phyloP scores from a whole-genome alignment of 2,113 vertebrate species.

The Stictonetta naevosa region DNA sequence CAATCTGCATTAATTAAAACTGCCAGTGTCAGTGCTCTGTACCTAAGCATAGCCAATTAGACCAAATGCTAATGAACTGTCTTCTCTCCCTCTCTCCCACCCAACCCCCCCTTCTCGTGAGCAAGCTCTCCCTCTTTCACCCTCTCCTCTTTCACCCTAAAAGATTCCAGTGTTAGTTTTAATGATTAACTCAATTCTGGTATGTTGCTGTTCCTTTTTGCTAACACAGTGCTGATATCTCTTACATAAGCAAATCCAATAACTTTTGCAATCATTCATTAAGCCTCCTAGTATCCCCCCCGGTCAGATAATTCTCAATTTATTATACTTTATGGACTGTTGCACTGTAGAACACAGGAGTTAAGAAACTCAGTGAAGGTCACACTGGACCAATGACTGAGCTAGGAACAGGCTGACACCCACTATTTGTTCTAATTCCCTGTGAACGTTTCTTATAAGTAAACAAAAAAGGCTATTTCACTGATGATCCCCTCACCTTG shows the following conservation, averaged over 20 bases:
- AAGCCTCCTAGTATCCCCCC: neutral
- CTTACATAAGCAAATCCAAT: constrained; percentile 7
- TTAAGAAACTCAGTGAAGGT: constrained; percentile 55
- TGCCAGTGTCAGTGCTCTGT: neutral
- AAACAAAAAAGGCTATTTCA: neutral
- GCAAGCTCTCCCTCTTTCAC: neutral
- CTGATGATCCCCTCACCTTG: constrained; percentile 81
- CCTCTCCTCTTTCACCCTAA: neutral
- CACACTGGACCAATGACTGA: constrained; percentile 44
- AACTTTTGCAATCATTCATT: constrained; percentile 42
- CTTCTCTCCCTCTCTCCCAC: too few species aligned
- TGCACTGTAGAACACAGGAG: constrained; percentile 14
- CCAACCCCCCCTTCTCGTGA: neutral
- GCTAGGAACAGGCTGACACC: neutral
- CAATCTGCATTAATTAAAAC: neutral
- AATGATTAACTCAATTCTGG: constrained; percentile 8
- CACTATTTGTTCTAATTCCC: neutral
- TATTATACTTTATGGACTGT: neutral
- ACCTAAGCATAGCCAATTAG: neutral
- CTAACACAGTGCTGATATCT: constrained; percentile 14
- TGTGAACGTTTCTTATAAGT: neutral
- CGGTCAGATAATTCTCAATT: constrained; percentile 15
- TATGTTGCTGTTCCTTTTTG: neutral
- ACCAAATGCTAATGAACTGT: neutral
- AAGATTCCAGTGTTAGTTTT: neutral